phyloP scores from a whole-genome alignment of 1,140 invertebrate genomes.

The Drosophila subpulchrella region DNA sequence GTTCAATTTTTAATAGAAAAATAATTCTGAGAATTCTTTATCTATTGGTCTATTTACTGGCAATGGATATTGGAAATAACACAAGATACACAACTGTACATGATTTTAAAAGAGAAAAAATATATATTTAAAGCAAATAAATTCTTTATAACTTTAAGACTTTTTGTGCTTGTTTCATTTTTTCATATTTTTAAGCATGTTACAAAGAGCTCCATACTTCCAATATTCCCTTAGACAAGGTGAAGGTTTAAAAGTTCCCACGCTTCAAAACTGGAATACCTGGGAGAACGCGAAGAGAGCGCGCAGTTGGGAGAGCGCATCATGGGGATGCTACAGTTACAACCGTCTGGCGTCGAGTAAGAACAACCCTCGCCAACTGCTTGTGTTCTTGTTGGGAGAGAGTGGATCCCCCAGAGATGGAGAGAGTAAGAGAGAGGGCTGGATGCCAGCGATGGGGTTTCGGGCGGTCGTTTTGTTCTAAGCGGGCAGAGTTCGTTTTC shows the following conservation, averaged over 20 bases:
- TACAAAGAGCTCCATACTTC: too few species aligned
- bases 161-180: too few species aligned
- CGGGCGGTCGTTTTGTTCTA: slow-evolving; percentile 45
- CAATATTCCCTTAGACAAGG: background rate
- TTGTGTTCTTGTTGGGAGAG: slow-evolving; percentile 21
- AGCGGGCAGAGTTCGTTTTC: slow-evolving; percentile 65
- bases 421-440: slow-evolving; percentile 15
- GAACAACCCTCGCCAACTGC: slow-evolving; percentile 38
- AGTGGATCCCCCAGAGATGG: background rate
- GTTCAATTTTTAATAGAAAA: too few species aligned
- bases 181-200: background rate
- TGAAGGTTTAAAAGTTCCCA: slow-evolving; percentile 28
- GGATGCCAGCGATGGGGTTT: slow-evolving; percentile 1
- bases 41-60: too few species aligned
- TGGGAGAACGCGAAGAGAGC: slow-evolving; percentile 19
- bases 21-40: too few species aligned
- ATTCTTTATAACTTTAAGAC: too few species aligned
- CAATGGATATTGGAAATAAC: too few species aligned
- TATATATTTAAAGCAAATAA: too few species aligned
- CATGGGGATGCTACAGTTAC: slow-evolving; percentile 21
- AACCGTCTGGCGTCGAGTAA: background rate
- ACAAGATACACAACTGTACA: too few species aligned
- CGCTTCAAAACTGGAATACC: slow-evolving; percentile 37
- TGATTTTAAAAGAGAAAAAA: too few species aligned
- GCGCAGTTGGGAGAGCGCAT: slow-evolving; percentile 18